These are phyloP conservation scores for Heterodera carotae DNA, from an alignment of 1,140 invertebrate species.

Conservation along the genomic window DNA sequence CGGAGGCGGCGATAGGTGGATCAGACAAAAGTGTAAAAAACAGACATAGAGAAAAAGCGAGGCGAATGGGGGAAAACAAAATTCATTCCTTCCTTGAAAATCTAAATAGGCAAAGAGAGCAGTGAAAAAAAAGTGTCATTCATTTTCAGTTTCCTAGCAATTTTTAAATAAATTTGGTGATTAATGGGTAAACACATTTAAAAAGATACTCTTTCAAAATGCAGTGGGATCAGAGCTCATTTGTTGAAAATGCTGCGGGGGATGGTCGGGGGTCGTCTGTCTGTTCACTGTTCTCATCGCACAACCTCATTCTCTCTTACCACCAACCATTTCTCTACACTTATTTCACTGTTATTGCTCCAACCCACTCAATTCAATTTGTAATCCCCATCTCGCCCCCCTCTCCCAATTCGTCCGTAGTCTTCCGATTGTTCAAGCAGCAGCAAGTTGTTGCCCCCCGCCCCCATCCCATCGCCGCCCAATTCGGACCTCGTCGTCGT, in stretches of 20 bases:
- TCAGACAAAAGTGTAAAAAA: conserved; percentile 9
- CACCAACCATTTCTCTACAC: no score
- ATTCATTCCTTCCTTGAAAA: no score
- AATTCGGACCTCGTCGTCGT: no score
- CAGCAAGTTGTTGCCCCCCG: neutral
- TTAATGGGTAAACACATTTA: neutral
- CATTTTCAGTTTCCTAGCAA: no score
- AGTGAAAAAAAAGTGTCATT: conserved; percentile 4
- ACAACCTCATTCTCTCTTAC: neutral
- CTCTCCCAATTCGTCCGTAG: neutral
- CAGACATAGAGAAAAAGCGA: neutral
- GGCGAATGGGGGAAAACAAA: neutral
- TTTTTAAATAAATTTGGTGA: neutral
- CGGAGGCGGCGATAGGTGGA: neutral
- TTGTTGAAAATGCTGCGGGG: no score
- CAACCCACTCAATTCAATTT: neutral
- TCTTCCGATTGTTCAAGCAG: neutral
- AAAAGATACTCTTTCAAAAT: no score
- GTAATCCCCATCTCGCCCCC: no score
- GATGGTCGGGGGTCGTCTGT: no score
- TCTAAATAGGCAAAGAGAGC: neutral
- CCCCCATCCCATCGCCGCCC: no score
- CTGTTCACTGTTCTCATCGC: neutral
- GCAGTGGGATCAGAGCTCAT: no score
- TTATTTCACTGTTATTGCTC: neutral